phyloP scores from a whole-genome alignment of 2,113 vertebrate species.

The Piprites chloris region DNA sequence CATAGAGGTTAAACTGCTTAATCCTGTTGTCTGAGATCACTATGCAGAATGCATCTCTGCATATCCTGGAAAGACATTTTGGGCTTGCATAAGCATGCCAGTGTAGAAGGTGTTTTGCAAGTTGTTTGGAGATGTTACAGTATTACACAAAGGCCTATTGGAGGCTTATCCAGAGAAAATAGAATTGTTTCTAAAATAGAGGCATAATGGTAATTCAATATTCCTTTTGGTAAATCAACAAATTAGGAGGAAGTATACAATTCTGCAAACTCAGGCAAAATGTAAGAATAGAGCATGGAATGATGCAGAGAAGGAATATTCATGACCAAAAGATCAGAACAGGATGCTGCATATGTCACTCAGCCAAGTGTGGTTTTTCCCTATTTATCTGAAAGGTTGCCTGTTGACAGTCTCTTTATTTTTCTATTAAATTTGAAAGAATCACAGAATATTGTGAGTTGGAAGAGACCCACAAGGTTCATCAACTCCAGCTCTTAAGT shows the following conservation, averaged over 20 bases:
- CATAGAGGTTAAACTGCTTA: neutral
- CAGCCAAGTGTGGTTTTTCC: neutral
- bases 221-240: neutral
- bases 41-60: neutral
- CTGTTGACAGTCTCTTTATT: neutral
- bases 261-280: neutral
- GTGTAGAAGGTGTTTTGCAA: neutral
- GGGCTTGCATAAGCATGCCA: neutral
- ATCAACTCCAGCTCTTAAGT: neutral
- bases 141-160: neutral
- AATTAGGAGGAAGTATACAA: neutral
- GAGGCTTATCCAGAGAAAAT: neutral
- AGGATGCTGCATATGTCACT: neutral
- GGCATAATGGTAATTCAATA: neutral
- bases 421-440: neutral
- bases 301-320: rapidly evolving
- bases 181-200: neutral
- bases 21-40: neutral
- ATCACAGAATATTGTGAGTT: neutral
- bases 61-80: neutral
- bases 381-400: neutral
- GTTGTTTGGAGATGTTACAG: neutral
- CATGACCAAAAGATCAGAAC: neutral
- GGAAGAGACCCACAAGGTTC: neutral
- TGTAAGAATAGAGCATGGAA: neutral